Conservation (phyloP, 2,113 vertebrate genomes). For the Garra rufa region DNA sequence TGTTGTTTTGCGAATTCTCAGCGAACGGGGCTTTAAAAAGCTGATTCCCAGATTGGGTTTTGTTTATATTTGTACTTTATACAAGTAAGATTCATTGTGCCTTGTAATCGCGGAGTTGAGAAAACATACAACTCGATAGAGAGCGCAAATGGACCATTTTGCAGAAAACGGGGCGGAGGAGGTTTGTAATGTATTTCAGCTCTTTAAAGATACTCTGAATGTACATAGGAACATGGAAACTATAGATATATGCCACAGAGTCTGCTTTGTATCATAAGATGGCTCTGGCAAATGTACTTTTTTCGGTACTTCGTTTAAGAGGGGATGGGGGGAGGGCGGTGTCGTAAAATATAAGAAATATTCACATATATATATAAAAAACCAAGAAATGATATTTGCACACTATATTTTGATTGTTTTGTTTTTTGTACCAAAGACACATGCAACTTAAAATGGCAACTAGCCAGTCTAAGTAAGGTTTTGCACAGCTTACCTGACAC, state of each 20-base stretch:
- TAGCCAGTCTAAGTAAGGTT: constrained; percentile 99
- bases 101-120: constrained; percentile 84
- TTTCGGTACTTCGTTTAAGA: constrained; percentile 76
- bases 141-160: constrained; percentile 65
- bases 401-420: constrained; percentile 95
- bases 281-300: constrained; percentile 88
- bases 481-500: constrained; percentile 99
- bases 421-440: constrained; percentile 99
- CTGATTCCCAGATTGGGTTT: constrained; percentile 73
- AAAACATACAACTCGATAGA: constrained; percentile 23
- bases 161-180: constrained; percentile 67
- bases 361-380: constrained; percentile 68
- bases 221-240: constrained; percentile 95
- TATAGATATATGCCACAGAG: constrained; percentile 99
- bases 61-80: constrained; percentile 93
- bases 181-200: constrained; percentile 89
- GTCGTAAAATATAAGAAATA: constrained; percentile 69
- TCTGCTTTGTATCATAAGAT: constrained; percentile 98
- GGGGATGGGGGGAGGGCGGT: constrained; percentile 33
- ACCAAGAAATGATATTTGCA: constrained; percentile 92
- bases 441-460: constrained; percentile 98
- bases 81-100: constrained; percentile 99
- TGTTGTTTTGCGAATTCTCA: constrained; percentile 44
- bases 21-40: constrained; percentile 49
- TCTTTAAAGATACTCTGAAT: constrained; percentile 91